Conservation (phyloP, 2,888 invertebrate genomes). For the Apamea epomidion region DNA sequence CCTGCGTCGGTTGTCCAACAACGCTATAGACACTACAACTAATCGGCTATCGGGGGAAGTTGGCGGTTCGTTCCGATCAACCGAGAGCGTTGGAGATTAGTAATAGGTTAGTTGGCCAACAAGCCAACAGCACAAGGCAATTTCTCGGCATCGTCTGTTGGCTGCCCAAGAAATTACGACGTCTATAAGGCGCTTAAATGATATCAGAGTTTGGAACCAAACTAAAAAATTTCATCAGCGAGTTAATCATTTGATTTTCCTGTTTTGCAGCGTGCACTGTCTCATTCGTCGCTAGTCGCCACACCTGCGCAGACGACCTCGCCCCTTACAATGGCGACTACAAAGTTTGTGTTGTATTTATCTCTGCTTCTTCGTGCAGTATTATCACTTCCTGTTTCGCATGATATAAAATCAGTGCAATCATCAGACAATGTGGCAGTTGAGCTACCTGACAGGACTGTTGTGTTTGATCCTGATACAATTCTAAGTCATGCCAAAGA, state of each 20-base stretch:
- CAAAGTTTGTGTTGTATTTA: neutral
- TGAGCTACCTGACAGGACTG: no score
- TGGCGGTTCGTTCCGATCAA: neutral
- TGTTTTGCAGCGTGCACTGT: no score
- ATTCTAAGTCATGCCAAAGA: neutral
- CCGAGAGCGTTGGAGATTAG: neutral
- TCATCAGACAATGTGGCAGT: neutral
- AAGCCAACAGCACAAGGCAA: no score
- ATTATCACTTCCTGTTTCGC: neutral
- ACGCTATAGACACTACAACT: neutral
- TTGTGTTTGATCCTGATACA: neutral
- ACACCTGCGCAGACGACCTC: neutral
- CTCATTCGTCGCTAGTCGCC: neutral
- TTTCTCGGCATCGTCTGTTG: neutral
- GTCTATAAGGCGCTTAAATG: no score
- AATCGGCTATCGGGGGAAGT: neutral
- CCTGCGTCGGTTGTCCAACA: neutral
- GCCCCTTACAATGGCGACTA: neutral
- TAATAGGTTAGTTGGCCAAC: neutral
- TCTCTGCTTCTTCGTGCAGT: neutral
- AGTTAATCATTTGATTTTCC: neutral
- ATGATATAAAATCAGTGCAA: neutral
- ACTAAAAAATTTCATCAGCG: neutral
- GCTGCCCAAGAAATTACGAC: no score
- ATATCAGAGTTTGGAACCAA: neutral